Evolutionary conservation across 2,797 vertebrate species (phyloP).

Genomic region (Leptoclinus maculatus): DNA sequence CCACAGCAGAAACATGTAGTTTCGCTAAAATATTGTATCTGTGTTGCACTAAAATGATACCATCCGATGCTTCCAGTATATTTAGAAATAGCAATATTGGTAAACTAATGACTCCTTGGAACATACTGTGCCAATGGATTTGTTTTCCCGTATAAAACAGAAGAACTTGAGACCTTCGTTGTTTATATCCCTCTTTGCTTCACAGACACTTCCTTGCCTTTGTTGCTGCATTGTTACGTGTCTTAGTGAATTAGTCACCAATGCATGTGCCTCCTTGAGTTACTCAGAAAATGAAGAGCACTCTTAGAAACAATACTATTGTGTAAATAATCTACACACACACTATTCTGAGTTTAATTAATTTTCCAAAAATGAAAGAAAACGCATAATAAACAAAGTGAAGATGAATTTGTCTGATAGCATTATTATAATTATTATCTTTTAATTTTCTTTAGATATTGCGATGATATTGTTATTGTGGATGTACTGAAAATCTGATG

Average conservation of each 20-base stretch:
- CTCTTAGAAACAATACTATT: neutral
- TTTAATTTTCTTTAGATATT: neutral
- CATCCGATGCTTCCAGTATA: neutral
- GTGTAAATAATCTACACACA: neutral
- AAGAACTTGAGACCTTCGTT: neutral
- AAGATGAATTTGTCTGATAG: neutral
- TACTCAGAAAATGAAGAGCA: too few species aligned
- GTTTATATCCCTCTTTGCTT: too few species aligned
- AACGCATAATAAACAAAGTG: neutral
- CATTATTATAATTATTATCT: too few species aligned
- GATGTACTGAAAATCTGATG: neutral
- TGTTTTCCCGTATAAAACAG: neutral
- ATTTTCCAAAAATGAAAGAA: neutral
- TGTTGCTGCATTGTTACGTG: neutral
- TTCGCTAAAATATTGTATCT: neutral
- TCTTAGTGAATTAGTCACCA: neutral
- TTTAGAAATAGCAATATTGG: neutral
- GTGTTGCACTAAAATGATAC: neutral
- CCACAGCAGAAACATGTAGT: neutral
- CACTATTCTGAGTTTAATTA: neutral
- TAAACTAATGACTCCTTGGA: neutral
- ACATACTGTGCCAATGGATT: neutral
- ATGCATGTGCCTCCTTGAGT: too few species aligned
- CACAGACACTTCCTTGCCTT: neutral
- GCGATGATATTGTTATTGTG: neutral